phyloP scores from a whole-genome alignment of 2,888 invertebrate species.

The Heliconius ismenius region DNA sequence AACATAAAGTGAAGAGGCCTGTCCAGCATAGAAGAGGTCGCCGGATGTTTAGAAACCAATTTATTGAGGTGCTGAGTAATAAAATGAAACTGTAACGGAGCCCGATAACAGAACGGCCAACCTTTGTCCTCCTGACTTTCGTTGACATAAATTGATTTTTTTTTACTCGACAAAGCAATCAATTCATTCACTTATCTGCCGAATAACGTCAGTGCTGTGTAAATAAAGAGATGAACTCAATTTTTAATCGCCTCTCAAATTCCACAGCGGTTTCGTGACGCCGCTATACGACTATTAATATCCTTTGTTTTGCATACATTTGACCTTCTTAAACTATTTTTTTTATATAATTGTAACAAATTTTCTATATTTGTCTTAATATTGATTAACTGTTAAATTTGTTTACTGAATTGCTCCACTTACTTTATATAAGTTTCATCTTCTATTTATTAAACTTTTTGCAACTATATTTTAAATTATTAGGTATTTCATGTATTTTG shows the following conservation, averaged over 20 bases:
- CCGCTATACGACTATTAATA: slow-evolving; percentile 24
- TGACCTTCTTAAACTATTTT: slow-evolving; percentile 1
- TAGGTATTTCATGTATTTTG: too few species aligned
- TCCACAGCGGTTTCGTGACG: slow-evolving; percentile 39
- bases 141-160: slow-evolving; percentile 78
- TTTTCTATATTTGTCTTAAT: too few species aligned
- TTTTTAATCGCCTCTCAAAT: slow-evolving; percentile 44
- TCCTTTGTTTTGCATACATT: slow-evolving; percentile 30
- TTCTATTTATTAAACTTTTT: too few species aligned
- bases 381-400: background rate
- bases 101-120: slow-evolving; percentile 59
- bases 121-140: slow-evolving; percentile 55
- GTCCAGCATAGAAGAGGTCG: slow-evolving; percentile 26
- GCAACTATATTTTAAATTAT: too few species aligned
- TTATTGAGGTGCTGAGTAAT: slow-evolving; percentile 47
- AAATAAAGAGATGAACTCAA: slow-evolving; percentile 43
- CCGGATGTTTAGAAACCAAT: slow-evolving; percentile 46
- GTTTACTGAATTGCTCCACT: background rate
- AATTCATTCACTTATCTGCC: slow-evolving; percentile 64
- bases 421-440: background rate
- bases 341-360: slow-evolving; percentile 17
- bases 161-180: slow-evolving; percentile 63
- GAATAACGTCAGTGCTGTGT: slow-evolving; percentile 62
- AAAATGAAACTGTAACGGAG: slow-evolving; percentile 48
- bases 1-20: slow-evolving; percentile 6